These are phyloP conservation scores for Troides oblongomaculatus DNA, from an alignment of 2,888 invertebrate genomes.

Conservation along the genomic window DNA sequence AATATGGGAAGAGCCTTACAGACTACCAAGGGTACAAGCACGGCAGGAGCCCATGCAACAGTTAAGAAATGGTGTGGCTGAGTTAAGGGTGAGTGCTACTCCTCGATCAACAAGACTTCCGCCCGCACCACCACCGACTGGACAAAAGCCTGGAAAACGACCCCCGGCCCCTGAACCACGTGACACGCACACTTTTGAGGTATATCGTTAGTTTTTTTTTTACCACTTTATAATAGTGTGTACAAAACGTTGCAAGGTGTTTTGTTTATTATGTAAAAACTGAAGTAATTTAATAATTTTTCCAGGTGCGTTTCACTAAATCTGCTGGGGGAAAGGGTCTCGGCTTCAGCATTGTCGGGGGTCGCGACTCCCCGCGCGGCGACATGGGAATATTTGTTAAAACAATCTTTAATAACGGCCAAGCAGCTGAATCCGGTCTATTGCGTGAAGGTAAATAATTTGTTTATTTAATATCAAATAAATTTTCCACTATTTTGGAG, in stretches of 20 bases:
- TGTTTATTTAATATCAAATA: background rate
- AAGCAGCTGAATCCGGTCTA: slow-evolving; percentile 89
- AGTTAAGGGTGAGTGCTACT: slow-evolving; percentile 68
- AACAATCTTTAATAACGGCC: slow-evolving; percentile 91
- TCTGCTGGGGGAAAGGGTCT: slow-evolving; percentile 91
- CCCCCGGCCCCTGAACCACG: slow-evolving; percentile 69
- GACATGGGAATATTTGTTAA: slow-evolving; percentile 94
- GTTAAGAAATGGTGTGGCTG: slow-evolving; percentile 64
- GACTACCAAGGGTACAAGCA: slow-evolving; percentile 66
- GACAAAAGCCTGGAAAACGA: slow-evolving; percentile 48
- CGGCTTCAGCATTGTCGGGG: slow-evolving; percentile 94
- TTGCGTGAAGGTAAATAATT: slow-evolving; percentile 86
- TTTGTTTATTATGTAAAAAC: too few relatives aligned
- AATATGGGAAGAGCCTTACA: slow-evolving; percentile 72
- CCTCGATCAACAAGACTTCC: slow-evolving; percentile 67
- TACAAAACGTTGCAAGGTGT: too few relatives aligned
- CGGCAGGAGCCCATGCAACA: slow-evolving; percentile 67
- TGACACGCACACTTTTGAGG: slow-evolving; percentile 70
- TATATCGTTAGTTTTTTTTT: slow-evolving; percentile 32
- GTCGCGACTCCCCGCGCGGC: slow-evolving; percentile 90
- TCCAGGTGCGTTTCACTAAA: slow-evolving; percentile 84
- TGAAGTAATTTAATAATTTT: background rate
- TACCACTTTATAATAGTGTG: background rate
- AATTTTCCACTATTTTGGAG: too few relatives aligned
- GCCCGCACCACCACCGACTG: slow-evolving; percentile 54